phyloP scores from a whole-genome alignment of 2,888 invertebrate species.

The Hydraecia micacea region DNA sequence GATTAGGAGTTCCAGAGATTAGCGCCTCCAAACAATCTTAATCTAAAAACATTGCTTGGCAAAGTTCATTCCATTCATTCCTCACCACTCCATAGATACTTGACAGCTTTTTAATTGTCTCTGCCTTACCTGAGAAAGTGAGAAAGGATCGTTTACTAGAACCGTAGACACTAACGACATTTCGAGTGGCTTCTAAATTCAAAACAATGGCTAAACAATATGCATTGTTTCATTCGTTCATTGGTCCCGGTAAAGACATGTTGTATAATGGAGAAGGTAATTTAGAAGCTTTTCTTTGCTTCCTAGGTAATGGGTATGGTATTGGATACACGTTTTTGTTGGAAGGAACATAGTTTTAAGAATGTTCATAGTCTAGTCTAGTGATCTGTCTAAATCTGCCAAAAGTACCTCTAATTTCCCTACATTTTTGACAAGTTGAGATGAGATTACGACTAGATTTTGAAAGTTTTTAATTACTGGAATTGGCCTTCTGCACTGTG shows the following conservation, averaged over 20 bases:
- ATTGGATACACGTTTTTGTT: background rate
- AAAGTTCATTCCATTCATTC: slow-evolving; percentile 8
- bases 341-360: background rate
- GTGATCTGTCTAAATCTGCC: too few species aligned
- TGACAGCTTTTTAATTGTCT: slow-evolving; percentile 44
- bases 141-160: slow-evolving; percentile 28
- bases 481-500: too few species aligned
- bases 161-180: slow-evolving; percentile 30
- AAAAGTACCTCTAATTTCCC: too few species aligned
- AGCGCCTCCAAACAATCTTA: too few species aligned
- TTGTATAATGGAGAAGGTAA: slow-evolving; percentile 15
- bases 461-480: too few species aligned
- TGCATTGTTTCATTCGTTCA: slow-evolving; percentile 59
- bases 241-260: slow-evolving; percentile 44
- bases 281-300: slow-evolving; percentile 26
- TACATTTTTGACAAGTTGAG: too few species aligned
- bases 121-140: slow-evolving; percentile 50
- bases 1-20: too few species aligned
- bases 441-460: too few species aligned
- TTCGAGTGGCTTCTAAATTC: slow-evolving; percentile 44
- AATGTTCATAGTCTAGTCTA: too few species aligned
- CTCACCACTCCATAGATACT: slow-evolving; percentile 3
- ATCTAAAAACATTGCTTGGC: background rate
- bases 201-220: slow-evolving; percentile 57
- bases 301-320: background rate